Base-by-base conservation (phyloP, 2,113 vertebrate species). In the Pangasianodon hypophthalmus region DNA sequence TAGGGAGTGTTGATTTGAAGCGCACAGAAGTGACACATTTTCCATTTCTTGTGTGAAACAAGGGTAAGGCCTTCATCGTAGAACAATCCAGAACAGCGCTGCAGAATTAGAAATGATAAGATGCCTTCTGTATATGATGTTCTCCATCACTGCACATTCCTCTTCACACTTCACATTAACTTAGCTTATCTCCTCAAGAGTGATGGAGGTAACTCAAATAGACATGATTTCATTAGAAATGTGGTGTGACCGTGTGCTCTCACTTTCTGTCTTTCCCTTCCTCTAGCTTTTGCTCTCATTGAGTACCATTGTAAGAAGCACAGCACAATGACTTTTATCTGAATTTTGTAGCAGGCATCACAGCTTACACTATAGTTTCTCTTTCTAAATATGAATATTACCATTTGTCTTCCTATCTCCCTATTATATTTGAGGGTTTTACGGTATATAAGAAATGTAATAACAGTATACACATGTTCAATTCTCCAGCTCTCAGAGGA, bases 391-490 rank as follows among this genome's bases (percentile, higher is more conserved):
- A 64, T 58, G 60, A 87, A 87, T 73, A 73, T 89, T 77, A 84
- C 32, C 29, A 32, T 73, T 79, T 87, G 60, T 60, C 52, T 79
- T 24, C 19, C 26, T 62, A 37, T 44, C 54, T 50, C 44, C 1
- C 85, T 26, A 86, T 91, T 80, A 71, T 56, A 10, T 82, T 88
- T 84, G 62, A 16, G 56, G 48, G 44, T 26, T 89, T 92, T 89
- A 82, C 46, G 73, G 80, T 44, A 84, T 44, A 26, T 90, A 60
- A 82, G 91, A 92, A 94, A 95, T 88, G 92, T 89, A 95, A 95
- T 96, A 95, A 96, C 82, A 90, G 91, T 91, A 92, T 94, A 95
- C 95, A 94, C 94, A 92, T 95, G 94, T 96, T 95, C 93, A 91
- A 92, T 94, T 92, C 91, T 91, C 93, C 92, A 92, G 92, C 93